phyloP scores from a whole-genome alignment of 2,888 invertebrate species.

The Lymantria monacha region DNA sequence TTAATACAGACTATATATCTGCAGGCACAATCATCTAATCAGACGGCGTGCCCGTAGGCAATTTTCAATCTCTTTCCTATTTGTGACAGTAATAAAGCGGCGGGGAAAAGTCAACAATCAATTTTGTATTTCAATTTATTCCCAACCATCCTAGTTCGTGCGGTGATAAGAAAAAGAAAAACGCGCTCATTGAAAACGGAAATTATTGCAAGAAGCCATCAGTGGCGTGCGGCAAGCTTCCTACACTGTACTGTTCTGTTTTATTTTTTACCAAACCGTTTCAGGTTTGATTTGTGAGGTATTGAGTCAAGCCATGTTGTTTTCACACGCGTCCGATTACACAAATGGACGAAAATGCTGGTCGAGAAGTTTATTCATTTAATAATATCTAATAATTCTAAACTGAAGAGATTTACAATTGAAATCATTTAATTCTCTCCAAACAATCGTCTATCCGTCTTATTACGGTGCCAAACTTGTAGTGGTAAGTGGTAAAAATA shows the following conservation, averaged over 20 bases:
- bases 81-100: slow-evolving; percentile 81
- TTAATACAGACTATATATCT: background rate
- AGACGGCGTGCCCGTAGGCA: slow-evolving; percentile 63
- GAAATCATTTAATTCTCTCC: too few species aligned
- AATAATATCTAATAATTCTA: too few species aligned
- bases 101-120: slow-evolving; percentile 82
- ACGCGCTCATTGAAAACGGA: slow-evolving; percentile 80
- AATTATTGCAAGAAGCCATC: slow-evolving; percentile 82
- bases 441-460: too few species aligned
- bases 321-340: background rate
- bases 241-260: slow-evolving; percentile 50
- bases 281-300: slow-evolving; percentile 64
- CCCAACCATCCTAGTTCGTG: slow-evolving; percentile 80
- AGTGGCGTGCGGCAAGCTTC: slow-evolving; percentile 70
- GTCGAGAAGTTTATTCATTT: too few species aligned
- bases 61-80: slow-evolving; percentile 80
- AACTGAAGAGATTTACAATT: too few species aligned
- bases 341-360: too few species aligned
- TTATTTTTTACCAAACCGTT: slow-evolving; percentile 54
- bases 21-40: slow-evolving; percentile 44
- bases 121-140: slow-evolving; percentile 83
- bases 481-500: too few species aligned
- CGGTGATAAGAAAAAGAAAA: slow-evolving; percentile 81
- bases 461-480: too few species aligned
- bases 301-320: background rate